A percentile compares a stretch with the other conserved stretches of the same genome.
These are phyloP conservation scores for Agrotis exclamationis DNA, from an alignment of 2,888 invertebrate genomes.

Conservation along the genomic window DNA sequence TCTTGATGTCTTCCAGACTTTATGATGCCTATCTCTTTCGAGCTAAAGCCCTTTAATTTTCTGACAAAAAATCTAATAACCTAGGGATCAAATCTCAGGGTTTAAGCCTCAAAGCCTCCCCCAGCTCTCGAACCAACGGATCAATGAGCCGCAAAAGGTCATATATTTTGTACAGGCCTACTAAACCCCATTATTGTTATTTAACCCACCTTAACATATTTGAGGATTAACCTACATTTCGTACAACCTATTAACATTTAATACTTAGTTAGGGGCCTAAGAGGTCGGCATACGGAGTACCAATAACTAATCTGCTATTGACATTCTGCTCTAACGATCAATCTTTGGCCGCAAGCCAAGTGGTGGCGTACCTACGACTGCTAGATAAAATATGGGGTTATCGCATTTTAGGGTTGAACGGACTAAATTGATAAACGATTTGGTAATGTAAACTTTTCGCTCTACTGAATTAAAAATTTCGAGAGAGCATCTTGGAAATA, in stretches of 20 bases:
- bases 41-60: not conserved
- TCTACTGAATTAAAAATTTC: not conserved
- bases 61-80: not conserved
- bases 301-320: constrained; percentile 78
- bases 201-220: constrained; percentile 33
- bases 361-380: constrained; percentile 39
- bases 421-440: constrained; percentile 56
- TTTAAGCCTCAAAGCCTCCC: not conserved
- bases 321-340: constrained; percentile 80
- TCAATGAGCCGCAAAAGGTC: constrained; percentile 24
- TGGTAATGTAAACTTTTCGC: constrained; percentile 8
- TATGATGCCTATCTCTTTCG: not conserved
- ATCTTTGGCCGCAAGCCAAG: constrained; percentile 82
- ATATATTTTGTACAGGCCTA: constrained; percentile 10
- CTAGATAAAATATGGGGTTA: constrained; percentile 61
- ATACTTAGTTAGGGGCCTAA: constrained; percentile 48
- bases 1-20: not conserved
- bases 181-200: constrained; percentile 28
- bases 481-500: not conserved
- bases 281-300: constrained; percentile 32
- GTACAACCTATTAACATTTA: constrained; percentile 56
- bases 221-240: constrained; percentile 58
- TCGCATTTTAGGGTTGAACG: constrained; percentile 53
- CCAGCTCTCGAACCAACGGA: not conserved
- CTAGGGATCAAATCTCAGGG: constrained; percentile 12